Conservation (phyloP, 2,113 vertebrate species). For the Oxygymnocypris stewartii region DNA sequence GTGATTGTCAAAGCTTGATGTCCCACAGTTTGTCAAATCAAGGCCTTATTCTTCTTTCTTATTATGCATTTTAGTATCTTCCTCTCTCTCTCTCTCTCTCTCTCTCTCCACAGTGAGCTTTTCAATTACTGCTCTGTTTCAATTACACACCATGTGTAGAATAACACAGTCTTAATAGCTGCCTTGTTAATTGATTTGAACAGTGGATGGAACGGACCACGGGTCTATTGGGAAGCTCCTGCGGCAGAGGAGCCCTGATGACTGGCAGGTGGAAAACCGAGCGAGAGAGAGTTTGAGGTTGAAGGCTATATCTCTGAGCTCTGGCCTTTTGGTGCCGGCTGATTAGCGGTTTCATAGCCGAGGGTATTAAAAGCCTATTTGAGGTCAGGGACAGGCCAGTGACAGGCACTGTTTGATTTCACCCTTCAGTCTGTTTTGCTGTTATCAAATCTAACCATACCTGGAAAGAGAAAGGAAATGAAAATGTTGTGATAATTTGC, state of each 20-base stretch:
- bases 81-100: neutral
- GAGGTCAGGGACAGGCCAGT: conserved; percentile 39
- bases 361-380: conserved; percentile 31
- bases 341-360: conserved; percentile 49
- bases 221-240: conserved; percentile 24
- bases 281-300: conserved; percentile 31
- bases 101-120: conserved; percentile 16
- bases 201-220: conserved; percentile 40
- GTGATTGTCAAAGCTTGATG: too few relatives aligned
- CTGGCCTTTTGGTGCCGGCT: conserved; percentile 30
- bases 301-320: conserved; percentile 20
- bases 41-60: neutral
- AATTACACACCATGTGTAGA: conserved; percentile 41
- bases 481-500: neutral
- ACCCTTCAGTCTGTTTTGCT: conserved; percentile 40
- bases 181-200: conserved; percentile 51
- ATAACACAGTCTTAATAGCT: conserved; percentile 51
- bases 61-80: neutral
- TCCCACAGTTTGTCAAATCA: neutral
- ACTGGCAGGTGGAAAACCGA: conserved; percentile 20
- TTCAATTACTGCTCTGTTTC: conserved; percentile 47
- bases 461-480: neutral
- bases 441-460: conserved; percentile 44
- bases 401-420: conserved; percentile 46
- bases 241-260: conserved; percentile 28